Base-by-base conservation (phyloP, 2,888 invertebrate genomes). In the Electrophaes corylata region DNA sequence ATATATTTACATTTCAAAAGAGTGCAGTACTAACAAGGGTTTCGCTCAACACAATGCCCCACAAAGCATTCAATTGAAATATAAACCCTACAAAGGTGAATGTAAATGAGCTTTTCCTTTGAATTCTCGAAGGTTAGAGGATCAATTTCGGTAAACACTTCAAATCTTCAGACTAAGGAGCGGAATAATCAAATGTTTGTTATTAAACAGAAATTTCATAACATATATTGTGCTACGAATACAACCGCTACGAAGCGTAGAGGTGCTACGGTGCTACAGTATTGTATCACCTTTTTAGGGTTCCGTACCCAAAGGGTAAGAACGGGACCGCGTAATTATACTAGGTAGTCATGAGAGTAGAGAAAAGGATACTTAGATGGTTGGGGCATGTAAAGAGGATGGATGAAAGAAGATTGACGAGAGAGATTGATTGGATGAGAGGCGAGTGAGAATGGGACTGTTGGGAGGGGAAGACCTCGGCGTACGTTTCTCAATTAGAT, bases 71-170 rank as follows among this genome's bases (percentile, higher is more conserved):
- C 43, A 29, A 46, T 46, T 31, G 46, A 20, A 46, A 46, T 46
- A 31, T 20, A 46, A 46, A 40, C 46, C 31, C 29, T 16, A 29
- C 37, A 37, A 37, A 52, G 45, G 46, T 46, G 46, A 53, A 53
- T 53, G 45, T 10, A 46, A 53, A 53, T 29, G 40, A 53, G 53
- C 12, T 39, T 51, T 23, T 29, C 31, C 46, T 53, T 53, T 53
- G 35, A 43, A 39, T 37, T 18, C 37, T 39, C 8, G 19, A 18
- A 43, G 23, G 35, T 51, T 26, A 14, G 33, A 20, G 35, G 45
- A 53, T 53, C 37, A 40, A 20, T 37, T 52, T 52, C 26, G 12
- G 41, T 35, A 35, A 35, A 43, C 20, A 52, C 39, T 51, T 29
- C 12, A 23, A 6, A 19, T 16, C 26, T 44, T 44, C 10, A 29